phyloP scores from a whole-genome alignment of 2,888 invertebrate species.

The Eurois occulta region DNA sequence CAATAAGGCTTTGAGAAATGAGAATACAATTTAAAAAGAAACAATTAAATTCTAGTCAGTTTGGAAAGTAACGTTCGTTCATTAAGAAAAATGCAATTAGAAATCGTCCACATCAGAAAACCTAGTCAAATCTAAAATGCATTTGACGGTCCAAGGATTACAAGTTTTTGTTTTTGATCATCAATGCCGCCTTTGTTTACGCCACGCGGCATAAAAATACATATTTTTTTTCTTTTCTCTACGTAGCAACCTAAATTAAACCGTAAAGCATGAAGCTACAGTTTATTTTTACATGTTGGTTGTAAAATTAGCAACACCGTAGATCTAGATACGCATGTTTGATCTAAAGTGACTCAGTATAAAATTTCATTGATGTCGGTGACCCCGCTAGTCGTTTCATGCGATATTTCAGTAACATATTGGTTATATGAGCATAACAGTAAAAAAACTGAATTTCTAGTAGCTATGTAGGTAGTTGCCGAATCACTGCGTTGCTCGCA shows the following conservation, averaged over 20 bases:
- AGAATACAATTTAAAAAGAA: background rate
- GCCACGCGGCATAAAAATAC: slow-evolving; percentile 20
- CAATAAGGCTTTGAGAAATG: background rate
- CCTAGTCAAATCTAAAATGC: slow-evolving; percentile 38
- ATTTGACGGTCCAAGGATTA: slow-evolving; percentile 47
- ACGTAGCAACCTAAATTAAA: background rate
- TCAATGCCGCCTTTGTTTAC: slow-evolving; percentile 56
- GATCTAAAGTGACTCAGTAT: slow-evolving; percentile 44
- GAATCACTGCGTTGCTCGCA: slow-evolving; percentile 22
- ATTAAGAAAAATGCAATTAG: slow-evolving; percentile 4
- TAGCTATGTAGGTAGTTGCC: background rate
- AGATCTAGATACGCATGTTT: slow-evolving; percentile 34
- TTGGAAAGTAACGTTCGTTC: slow-evolving; percentile 3
- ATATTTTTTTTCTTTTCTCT: background rate
- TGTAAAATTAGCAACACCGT: slow-evolving; percentile 26
- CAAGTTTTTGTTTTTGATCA: slow-evolving; percentile 26
- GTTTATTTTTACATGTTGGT: slow-evolving; percentile 7
- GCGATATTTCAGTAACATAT: slow-evolving; percentile 31
- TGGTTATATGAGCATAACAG: slow-evolving; percentile 9
- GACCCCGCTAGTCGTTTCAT: slow-evolving; percentile 41
- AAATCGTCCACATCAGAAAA: slow-evolving; percentile 19
- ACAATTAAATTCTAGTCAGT: background rate
- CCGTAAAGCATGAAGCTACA: accelerated
- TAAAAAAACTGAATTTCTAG: slow-evolving; percentile 18
- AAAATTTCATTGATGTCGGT: slow-evolving; percentile 43